Evolutionary conservation across 2,888 invertebrate species (phyloP), one percentile per base, ranked within the genome.

Genomic region (Lycophotia porphyrea): DNA sequence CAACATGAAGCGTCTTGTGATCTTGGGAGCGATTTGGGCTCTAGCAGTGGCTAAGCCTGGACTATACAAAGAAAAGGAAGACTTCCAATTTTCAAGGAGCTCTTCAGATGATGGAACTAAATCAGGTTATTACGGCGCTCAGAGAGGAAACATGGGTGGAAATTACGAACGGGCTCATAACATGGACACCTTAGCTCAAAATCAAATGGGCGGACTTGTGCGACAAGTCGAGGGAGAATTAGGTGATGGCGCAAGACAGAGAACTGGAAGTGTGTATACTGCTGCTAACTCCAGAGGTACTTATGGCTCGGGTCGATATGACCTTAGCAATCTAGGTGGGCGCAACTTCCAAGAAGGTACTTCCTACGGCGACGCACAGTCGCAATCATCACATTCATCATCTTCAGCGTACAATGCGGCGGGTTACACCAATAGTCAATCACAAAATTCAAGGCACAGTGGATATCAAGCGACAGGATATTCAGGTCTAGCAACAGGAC

Each of bases 101-200:
- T 96, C 96, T n/a, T 91, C 95, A 3, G 96, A 96, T 75, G 96
- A 96, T 42, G 96, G 96, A 24, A 86, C 86, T 24, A 96, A 96
- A 87, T 90, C 95, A 24, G 96, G 96, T 24, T 96, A 80, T 84
- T 96, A 96, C 79, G 96, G 94, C 27, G 95, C 96, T 18, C 96
- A 96, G 80, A 92, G 96, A 85, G 96, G 96, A n/a, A 96, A 96
- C 80, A 94, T 96, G 96, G 96, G 96, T 27, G 96, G 96, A 5
- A 96, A 96, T 84, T 96, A 92, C 84, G 96, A 96, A 90, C 92
- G 91, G 47, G 94, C 96, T 9, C 96, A 96, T 82, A 96, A 96
- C 82, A 96, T 96, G 96, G 96, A 96, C 83, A 78, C 85, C 0
- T 84, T 95, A 61, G 96, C 96, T 24, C 96, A 96, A 81, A 91